Percentiles rank a stretch among this genome's conserved stretches.
These are phyloP conservation scores for Porites cylindrica DNA, from an alignment of 92 coral and sea anemone species.

Conservation along the genomic window DNA sequence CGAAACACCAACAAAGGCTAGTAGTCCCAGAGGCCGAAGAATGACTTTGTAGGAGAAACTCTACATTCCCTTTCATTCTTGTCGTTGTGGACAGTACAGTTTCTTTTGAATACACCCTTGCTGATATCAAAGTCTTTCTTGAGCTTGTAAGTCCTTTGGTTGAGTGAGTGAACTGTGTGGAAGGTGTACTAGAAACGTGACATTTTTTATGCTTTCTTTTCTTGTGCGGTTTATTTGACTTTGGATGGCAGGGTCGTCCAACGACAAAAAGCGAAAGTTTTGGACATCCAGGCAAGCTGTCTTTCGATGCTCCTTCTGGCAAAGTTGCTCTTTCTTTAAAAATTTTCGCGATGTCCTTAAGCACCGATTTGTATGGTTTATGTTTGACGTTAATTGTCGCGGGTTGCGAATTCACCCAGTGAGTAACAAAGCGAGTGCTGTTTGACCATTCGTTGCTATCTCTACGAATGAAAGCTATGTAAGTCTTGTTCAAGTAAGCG, in stretches of 20 bases:
- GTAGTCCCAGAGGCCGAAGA: slow-evolving; percentile 29
- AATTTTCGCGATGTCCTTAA: slow-evolving; percentile 66
- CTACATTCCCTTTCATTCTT: slow-evolving; percentile 6
- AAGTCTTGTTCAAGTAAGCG: slow-evolving; percentile 85
- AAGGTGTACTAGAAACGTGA: slow-evolving; percentile 11
- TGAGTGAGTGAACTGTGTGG: slow-evolving; percentile 19
- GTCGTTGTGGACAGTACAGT: slow-evolving; percentile 13
- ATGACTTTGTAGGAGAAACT: neutral
- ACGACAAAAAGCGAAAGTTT: neutral
- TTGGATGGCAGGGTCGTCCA: slow-evolving; percentile 44
- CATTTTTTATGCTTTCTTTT: slow-evolving; percentile 58
- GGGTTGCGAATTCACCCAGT: slow-evolving; percentile 73
- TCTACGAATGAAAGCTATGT: slow-evolving; percentile 71
- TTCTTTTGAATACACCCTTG: neutral
- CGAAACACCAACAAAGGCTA: slow-evolving; percentile 46
- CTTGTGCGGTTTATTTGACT: slow-evolving; percentile 54
- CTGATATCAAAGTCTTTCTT: neutral
- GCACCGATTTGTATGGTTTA: slow-evolving; percentile 44
- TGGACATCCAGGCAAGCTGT: slow-evolving; percentile 67
- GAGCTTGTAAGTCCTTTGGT: slow-evolving; percentile 17
- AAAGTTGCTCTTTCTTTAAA: slow-evolving; percentile 67
- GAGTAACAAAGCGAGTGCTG: slow-evolving; percentile 53
- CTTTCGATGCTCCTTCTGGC: slow-evolving; percentile 67
- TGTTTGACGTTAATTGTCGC: slow-evolving; percentile 74
- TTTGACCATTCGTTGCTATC: slow-evolving; percentile 16